A percentile compares a stretch with the other conserved stretches of the same genome.
Evolutionary conservation across 1,140 invertebrate genomes (phyloP).

Genomic region (Saccostrea echinata): DNA sequence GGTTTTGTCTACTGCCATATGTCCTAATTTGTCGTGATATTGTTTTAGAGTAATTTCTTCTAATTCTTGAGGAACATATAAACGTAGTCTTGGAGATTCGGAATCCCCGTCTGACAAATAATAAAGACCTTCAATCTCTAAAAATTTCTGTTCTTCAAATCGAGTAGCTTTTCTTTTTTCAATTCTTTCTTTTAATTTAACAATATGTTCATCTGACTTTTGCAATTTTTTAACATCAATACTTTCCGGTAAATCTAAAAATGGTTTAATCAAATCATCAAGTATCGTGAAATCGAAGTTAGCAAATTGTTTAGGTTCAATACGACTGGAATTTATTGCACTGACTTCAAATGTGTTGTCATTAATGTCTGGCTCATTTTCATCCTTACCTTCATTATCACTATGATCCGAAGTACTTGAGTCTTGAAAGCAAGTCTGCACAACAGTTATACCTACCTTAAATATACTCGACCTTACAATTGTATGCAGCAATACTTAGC

Average conservation of each 20-base stretch:
- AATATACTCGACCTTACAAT: conserved; percentile 60
- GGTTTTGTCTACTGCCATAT: conserved; percentile 51
- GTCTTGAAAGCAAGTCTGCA: conserved; percentile 60
- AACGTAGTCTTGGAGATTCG: background rate
- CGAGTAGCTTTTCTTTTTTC: background rate
- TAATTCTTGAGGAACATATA: background rate
- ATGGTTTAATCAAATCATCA: background rate
- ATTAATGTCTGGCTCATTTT: background rate
- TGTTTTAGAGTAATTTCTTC: background rate
- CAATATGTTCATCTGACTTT: background rate
- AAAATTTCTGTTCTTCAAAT: background rate
- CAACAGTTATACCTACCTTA: conserved; percentile 50
- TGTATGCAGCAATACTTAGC: conserved; percentile 61
- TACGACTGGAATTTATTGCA: background rate
- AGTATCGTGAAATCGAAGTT: background rate
- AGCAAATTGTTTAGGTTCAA: background rate
- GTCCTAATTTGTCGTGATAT: conserved; percentile 57
- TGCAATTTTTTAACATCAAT: background rate
- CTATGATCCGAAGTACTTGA: background rate
- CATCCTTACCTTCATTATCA: background rate
- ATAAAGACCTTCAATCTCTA: background rate
- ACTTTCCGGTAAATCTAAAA: background rate
- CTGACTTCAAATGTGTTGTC: background rate
- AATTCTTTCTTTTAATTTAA: background rate
- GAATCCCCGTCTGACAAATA: background rate